Evolutionary conservation across 92 coral and sea anemone species (phyloP).

Genomic region (Parazoanthus darwini): DNA sequence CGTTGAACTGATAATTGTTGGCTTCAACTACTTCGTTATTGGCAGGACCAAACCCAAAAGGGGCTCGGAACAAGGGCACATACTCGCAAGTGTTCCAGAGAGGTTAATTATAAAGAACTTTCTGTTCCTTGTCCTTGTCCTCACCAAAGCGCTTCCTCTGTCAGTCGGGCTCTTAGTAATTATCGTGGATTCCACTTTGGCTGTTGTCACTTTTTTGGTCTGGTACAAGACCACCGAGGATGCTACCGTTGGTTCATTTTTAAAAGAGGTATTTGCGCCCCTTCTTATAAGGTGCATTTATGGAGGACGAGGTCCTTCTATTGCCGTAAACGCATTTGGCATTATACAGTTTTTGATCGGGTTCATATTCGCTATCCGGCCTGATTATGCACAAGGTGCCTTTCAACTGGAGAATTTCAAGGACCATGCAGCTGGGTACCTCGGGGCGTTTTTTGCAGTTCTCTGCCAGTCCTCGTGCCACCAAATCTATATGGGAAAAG

Average conservation of each 20-base stretch:
- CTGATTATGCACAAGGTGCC: conserved; percentile 11
- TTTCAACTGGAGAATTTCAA: conserved; percentile 32
- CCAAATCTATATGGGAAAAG: conserved; percentile 51
- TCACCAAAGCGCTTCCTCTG: conserved; percentile 31
- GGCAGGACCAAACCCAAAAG: conserved; percentile 32
- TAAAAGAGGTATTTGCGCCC: conserved; percentile 39
- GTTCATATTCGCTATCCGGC: conserved; percentile 20
- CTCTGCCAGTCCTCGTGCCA: conserved; percentile 44
- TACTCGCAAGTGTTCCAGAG: conserved; percentile 46
- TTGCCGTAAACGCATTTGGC: conserved; percentile 43
- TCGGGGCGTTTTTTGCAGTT: conserved; percentile 38
- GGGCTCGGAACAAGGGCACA: conserved; percentile 19
- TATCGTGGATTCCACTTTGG: conserved; percentile 33
- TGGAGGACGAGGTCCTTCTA: conserved; percentile 36
- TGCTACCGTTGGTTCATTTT: conserved; percentile 25
- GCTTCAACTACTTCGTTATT: conserved; percentile 24
- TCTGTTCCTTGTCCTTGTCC: conserved; percentile 31
- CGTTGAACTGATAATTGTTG: conserved; percentile 26
- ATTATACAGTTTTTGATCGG: conserved; percentile 24
- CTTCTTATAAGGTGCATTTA: conserved; percentile 38
- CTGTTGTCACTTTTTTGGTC: conserved; percentile 25
- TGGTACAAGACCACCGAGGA: conserved; percentile 48
- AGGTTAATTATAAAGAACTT: conserved; percentile 20
- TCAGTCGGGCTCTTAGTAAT: conserved; percentile 35
- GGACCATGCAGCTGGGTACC: conserved; percentile 41